Evolutionary conservation across 2,888 invertebrate species (phyloP).

Genomic region (Clanis bilineata): DNA sequence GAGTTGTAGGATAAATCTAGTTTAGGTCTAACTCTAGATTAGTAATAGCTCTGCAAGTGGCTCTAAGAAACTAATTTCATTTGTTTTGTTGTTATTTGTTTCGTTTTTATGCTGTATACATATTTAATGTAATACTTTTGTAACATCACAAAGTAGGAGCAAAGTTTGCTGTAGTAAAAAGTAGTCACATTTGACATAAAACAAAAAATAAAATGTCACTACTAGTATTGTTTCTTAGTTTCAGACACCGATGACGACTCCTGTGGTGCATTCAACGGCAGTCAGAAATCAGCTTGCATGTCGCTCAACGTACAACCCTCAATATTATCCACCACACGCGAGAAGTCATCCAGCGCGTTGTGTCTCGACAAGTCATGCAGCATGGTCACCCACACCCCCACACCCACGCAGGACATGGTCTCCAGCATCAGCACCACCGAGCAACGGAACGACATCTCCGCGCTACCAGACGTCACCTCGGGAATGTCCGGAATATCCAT

Average conservation of each 20-base stretch:
- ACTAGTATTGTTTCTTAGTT: constrained; percentile 37
- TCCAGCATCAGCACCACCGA: constrained; percentile 78
- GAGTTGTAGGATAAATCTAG: too few species aligned
- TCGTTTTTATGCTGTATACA: too few species aligned
- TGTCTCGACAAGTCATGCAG: constrained; percentile 77
- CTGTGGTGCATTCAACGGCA: constrained; percentile 73
- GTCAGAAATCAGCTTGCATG: constrained; percentile 75
- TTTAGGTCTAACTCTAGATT: too few species aligned
- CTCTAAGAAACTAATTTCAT: too few species aligned
- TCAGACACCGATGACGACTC: constrained; percentile 79
- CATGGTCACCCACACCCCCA: constrained; percentile 74
- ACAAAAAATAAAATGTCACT: neutral
- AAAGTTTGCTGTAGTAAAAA: too few species aligned
- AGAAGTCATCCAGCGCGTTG: constrained; percentile 74
- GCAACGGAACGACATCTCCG: constrained; percentile 71
- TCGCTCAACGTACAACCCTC: constrained; percentile 73
- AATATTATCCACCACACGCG: constrained; percentile 63
- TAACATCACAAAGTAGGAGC: too few species aligned
- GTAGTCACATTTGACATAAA: too few species aligned
- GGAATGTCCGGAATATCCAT: constrained; percentile 79
- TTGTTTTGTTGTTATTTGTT: too few species aligned
- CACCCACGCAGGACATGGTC: constrained; percentile 79
- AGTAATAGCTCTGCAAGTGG: too few species aligned
- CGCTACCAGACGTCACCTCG: constrained; percentile 71
- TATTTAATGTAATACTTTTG: too few species aligned